Conservation (phyloP, 1,140 invertebrate species). For the Drosophila ironensis region DNA sequence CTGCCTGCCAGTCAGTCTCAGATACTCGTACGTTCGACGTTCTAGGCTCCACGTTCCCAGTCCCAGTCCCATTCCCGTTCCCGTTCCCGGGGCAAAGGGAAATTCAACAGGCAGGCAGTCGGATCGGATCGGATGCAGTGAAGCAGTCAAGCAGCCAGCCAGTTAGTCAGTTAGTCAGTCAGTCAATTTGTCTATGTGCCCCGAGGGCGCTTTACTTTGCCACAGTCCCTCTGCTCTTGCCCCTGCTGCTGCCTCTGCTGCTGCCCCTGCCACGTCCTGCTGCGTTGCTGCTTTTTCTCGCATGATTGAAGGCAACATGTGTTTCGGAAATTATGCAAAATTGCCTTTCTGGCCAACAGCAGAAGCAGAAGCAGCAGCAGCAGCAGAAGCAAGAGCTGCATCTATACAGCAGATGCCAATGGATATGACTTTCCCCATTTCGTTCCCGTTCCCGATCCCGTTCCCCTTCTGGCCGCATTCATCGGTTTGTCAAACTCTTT, state of each 20-base stretch:
- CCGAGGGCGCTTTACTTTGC: slow-evolving; percentile 52
- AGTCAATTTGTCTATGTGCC: slow-evolving; percentile 76
- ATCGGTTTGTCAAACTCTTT: slow-evolving; percentile 43
- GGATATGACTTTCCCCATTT: slow-evolving; percentile 37
- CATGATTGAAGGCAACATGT: slow-evolving; percentile 81
- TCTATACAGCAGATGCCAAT: slow-evolving; percentile 41
- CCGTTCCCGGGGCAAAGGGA: background rate
- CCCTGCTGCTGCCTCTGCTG: background rate
- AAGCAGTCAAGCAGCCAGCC: slow-evolving; percentile 25
- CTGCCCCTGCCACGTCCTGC: slow-evolving; percentile 12
- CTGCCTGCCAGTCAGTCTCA: slow-evolving; percentile 34
- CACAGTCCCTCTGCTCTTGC: background rate
- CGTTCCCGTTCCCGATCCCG: background rate
- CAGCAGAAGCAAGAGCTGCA: no score
- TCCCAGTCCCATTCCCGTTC: no score
- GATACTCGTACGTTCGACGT: background rate
- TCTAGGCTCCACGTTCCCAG: no score
- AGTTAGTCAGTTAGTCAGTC: slow-evolving; percentile 68
- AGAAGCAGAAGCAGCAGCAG: background rate
- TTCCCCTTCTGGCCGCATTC: slow-evolving; percentile 7
- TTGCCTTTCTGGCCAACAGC: slow-evolving; percentile 61
- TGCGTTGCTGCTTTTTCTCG: slow-evolving; percentile 48
- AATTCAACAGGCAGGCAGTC: slow-evolving; percentile 18
- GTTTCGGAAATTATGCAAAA: slow-evolving; percentile 81
- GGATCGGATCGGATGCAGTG: slow-evolving; percentile 31